Percentiles rank a stretch among this genome's conserved stretches.
Evolutionary conservation across 2,113 vertebrate genomes (phyloP).

Genomic region (Hippotragus niger): DNA sequence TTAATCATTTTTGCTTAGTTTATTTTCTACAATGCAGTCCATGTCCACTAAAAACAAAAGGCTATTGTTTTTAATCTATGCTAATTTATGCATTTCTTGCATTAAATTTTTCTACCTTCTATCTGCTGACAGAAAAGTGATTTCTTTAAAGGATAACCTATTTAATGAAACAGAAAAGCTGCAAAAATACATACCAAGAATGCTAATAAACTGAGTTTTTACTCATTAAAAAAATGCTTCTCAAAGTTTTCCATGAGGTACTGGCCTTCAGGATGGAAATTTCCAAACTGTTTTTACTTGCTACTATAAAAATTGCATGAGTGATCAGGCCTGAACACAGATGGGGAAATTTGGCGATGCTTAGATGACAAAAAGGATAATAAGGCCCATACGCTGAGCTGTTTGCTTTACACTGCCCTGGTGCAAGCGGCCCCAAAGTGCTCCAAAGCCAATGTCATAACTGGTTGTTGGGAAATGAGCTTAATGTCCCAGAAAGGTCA

Average conservation of each 20-base stretch:
- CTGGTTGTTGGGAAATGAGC: not conserved
- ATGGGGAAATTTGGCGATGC: not conserved
- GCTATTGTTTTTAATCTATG: not conserved
- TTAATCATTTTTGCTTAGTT: slow-evolving; percentile 11
- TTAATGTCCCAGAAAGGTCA: not conserved
- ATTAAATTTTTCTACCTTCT: not conserved
- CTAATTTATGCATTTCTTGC: not conserved
- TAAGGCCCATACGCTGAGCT: not conserved
- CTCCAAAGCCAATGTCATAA: not conserved
- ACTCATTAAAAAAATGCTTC: slow-evolving; percentile 32
- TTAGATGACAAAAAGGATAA: not conserved
- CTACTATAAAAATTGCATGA: slow-evolving; percentile 46
- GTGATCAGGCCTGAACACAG: not conserved
- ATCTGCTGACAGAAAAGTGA: not conserved
- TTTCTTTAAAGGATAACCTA: not conserved
- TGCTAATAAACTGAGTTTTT: not conserved
- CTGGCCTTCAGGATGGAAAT: slow-evolving; percentile 23
- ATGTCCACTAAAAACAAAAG: not conserved
- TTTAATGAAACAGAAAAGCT: slow-evolving; percentile 13
- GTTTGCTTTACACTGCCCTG: not conserved
- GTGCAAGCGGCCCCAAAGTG: not conserved
- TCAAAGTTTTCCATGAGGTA: slow-evolving; percentile 11
- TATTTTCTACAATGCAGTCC: not conserved
- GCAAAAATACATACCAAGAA: not conserved
- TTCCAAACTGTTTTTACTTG: slow-evolving; percentile 48